Conservation (phyloP, 2,113 vertebrate genomes). For the Muntiacus muntjak region DNA sequence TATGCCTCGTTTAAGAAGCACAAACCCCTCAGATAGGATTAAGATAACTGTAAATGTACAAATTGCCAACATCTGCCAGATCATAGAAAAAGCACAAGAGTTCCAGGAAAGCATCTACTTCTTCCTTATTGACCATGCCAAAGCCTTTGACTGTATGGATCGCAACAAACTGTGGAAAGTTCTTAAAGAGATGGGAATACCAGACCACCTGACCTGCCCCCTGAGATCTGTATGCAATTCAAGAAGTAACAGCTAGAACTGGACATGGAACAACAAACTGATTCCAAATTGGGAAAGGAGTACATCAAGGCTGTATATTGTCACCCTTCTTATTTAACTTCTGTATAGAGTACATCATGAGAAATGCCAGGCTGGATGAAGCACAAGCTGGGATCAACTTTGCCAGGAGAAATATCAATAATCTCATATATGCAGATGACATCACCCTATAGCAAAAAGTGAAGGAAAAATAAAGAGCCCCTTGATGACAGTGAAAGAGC, state of each 20-base stretch:
- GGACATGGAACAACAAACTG: not conserved
- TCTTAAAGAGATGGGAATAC: not conserved
- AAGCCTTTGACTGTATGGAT: not conserved
- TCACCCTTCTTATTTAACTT: not conserved
- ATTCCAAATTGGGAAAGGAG: not conserved
- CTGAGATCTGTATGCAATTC: not conserved
- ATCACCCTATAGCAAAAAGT: not conserved
- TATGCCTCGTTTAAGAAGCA: not conserved
- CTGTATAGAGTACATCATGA: not conserved
- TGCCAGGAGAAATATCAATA: not conserved
- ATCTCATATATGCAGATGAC: not conserved
- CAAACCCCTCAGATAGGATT: not conserved
- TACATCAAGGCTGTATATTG: not conserved
- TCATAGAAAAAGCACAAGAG: not conserved
- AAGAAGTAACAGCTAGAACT: not conserved
- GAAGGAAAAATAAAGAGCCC: not conserved
- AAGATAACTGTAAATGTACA: not conserved
- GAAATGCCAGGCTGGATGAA: not conserved
- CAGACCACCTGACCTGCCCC: not conserved
- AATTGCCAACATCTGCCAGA: not conserved
- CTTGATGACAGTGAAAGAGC: not conserved
- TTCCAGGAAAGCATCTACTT: not conserved
- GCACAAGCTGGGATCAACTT: not conserved
- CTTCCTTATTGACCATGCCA: not conserved
- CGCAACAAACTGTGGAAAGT: not conserved